Base-by-base conservation (phyloP, 2,888 invertebrate species). In the Muschampia plurimacula region DNA sequence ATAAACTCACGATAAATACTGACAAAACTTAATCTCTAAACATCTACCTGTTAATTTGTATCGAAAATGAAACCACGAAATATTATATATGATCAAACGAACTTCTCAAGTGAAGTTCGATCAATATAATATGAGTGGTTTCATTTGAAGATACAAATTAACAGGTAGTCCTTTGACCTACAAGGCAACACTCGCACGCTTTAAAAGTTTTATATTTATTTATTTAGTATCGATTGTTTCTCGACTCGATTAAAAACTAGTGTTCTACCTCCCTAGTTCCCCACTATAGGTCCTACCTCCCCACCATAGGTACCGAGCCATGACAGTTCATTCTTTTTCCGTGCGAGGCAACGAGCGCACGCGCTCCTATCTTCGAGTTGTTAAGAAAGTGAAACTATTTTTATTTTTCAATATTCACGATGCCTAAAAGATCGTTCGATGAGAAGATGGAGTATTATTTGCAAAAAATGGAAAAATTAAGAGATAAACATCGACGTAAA, bases 41-140 rank as follows among this genome's bases (percentile, higher is more conserved):
- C 55, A 52, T 52, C 52, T 67, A 67, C 67, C 55, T 66, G 49
- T 52, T 66, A 66, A 49, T 66, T 66, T 66, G 28, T 66, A 66
- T 66, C 66, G 66, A 66, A 55, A 67, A 67, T 67, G 67, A 67
- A 55, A 67, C 57, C 67, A 67, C 67, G 39, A 67, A 67, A 67
- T 67, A 67, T 67, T 67, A 66, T 52, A 66, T 66, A 52, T 66
- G 66, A 66, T 66, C 64, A 65, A 59, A 49, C 39, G 39, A 39
- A 39, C 39, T 39, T n/a, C n/a, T n/a, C n/a, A n/a, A n/a, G n/a
- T n/a, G n/a, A n/a, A n/a, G n/a, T n/a, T n/a, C n/a, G n/a, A 5
- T 6, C 6, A 2, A 39, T 39, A 39, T 39, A 39, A 39, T 39
- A 39, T 39, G 39, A 39, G 39, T 39, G 39, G 39, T 39, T 39